A percentile compares a stretch with the other conserved stretches of the same genome.
These are phyloP conservation scores for Ataeniobius toweri DNA, from an alignment of 2,797 vertebrate genomes.

Conservation along the genomic window DNA sequence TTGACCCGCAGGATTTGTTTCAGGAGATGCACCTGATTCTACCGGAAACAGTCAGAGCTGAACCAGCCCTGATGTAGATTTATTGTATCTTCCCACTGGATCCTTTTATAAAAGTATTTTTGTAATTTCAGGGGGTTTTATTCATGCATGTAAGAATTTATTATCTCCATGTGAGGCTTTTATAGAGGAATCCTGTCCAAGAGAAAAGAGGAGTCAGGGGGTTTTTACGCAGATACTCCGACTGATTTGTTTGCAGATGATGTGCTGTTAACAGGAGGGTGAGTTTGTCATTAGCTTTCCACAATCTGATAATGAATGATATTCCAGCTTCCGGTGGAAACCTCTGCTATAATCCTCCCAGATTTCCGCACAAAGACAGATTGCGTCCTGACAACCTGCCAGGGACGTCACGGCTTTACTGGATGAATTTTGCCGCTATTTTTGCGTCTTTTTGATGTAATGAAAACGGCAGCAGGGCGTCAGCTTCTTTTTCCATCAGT, in stretches of 20 bases:
- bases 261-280: neutral
- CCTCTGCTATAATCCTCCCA: constrained; percentile 44
- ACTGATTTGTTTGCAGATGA: neutral
- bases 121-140: neutral
- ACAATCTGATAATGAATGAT: constrained; percentile 37
- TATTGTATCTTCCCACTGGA: neutral
- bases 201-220: neutral
- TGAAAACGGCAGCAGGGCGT: neutral
- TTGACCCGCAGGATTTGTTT: constrained; percentile 68
- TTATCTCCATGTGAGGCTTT: neutral
- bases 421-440: constrained; percentile 11
- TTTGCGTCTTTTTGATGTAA: constrained; percentile 16
- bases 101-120: neutral
- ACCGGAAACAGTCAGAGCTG: constrained; percentile 18
- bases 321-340: constrained; percentile 36
- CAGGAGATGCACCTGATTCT: constrained; percentile 43
- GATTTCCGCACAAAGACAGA: constrained; percentile 51
- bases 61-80: constrained; percentile 11
- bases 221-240: neutral
- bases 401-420: constrained; percentile 20
- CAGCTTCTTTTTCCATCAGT: neutral
- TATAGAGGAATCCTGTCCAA: neutral
- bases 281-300: neutral
- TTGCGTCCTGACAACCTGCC: constrained; percentile 20
- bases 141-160: neutral